Conservation (phyloP, 1,140 invertebrate genomes). For the Drosophila orena region DNA sequence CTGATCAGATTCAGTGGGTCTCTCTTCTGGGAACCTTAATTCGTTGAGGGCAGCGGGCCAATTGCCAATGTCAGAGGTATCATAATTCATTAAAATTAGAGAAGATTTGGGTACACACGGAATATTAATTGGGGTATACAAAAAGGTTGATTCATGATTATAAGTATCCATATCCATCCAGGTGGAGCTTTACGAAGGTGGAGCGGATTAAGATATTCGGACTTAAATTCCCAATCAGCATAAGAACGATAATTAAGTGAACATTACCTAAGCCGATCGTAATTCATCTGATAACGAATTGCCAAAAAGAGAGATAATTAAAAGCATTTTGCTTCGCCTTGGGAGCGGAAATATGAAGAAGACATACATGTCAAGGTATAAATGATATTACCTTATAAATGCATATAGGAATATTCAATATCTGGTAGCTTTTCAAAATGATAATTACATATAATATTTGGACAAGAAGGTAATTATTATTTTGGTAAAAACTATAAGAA, state of each 20-base stretch:
- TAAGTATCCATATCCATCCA: not conserved
- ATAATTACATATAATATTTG: too few species aligned
- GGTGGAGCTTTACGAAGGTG: slow-evolving; percentile 6
- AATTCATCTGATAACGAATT: slow-evolving; percentile 1
- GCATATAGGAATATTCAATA: too few species aligned
- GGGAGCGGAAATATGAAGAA: not conserved
- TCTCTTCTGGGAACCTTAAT: slow-evolving; percentile 28
- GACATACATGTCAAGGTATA: too few species aligned
- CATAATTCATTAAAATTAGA: slow-evolving; percentile 43
- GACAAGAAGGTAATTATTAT: too few species aligned
- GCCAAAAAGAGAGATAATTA: not conserved
- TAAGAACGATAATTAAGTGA: slow-evolving; percentile 11
- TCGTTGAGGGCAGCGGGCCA: slow-evolving; percentile 11
- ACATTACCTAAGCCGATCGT: slow-evolving; percentile 6
- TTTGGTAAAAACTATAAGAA: not conserved
- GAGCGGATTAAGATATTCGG: slow-evolving; percentile 34
- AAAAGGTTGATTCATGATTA: slow-evolving; percentile 22
- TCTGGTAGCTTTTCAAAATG: too few species aligned
- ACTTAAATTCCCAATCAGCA: slow-evolving; percentile 4
- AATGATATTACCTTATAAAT: too few species aligned
- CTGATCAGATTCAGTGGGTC: slow-evolving; percentile 43
- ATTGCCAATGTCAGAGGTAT: slow-evolving; percentile 46
- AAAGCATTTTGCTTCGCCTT: not conserved
- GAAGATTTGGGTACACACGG: slow-evolving; percentile 20
- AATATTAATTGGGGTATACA: slow-evolving; percentile 36